These are phyloP conservation scores for Micrastur ruficollis DNA, from an alignment of 2,797 vertebrate genomes.

Conservation along the genomic window DNA sequence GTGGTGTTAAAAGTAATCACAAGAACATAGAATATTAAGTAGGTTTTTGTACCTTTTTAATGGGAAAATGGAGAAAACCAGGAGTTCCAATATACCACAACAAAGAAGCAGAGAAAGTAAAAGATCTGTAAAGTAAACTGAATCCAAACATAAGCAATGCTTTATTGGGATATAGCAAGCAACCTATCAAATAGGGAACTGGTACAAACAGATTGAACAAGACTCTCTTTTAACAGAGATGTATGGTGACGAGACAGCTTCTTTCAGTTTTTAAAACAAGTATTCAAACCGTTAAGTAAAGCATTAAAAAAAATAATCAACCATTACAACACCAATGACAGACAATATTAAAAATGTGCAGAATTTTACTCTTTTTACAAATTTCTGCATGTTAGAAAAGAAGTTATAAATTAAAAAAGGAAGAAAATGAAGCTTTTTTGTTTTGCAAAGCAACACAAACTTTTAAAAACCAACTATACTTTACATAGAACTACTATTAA, in stretches of 20 bases:
- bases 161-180: conserved; percentile 74
- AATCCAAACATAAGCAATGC: conserved; percentile 62
- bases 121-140: conserved; percentile 23
- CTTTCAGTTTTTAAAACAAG: conserved; percentile 69
- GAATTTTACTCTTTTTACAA: conserved; percentile 66
- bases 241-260: conserved; percentile 58
- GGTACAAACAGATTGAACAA: conserved; percentile 68
- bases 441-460: conserved; percentile 54
- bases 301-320: conserved; percentile 28
- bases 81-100: not conserved
- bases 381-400: conserved; percentile 66
- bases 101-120: conserved; percentile 24
- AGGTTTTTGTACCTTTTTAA: conserved; percentile 30
- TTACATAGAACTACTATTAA: conserved; percentile 59
- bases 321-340: conserved; percentile 68
- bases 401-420: conserved; percentile 74
- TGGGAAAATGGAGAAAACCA: conserved; percentile 5
- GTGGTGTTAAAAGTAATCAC: not conserved
- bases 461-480: conserved; percentile 56
- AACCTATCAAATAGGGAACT: conserved; percentile 66
- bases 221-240: conserved; percentile 78
- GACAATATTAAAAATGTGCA: conserved; percentile 70
- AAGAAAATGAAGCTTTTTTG: conserved; percentile 51
- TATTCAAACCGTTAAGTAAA: conserved; percentile 59
- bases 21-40: not conserved